Conservation (phyloP, 2,113 vertebrate genomes). For the Tyrannus savana region DNA sequence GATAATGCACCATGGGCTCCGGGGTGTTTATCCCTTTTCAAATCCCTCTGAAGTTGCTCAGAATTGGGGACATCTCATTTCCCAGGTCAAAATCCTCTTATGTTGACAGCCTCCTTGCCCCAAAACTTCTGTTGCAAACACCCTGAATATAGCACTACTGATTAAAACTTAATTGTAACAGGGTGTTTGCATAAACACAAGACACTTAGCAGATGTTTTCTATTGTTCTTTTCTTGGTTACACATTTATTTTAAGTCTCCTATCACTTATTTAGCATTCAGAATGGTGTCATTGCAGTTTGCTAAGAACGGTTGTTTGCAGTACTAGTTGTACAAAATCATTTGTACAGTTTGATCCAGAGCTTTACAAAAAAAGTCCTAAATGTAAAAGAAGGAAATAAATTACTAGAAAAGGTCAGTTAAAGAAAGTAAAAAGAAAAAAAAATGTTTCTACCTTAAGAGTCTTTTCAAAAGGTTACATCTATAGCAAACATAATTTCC, state of each 20-base stretch:
- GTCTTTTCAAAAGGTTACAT: neutral
- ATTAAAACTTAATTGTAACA: neutral
- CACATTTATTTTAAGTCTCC: neutral
- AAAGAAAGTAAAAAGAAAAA: neutral
- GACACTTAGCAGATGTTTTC: neutral
- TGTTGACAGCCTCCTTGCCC: neutral
- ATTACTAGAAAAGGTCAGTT: neutral
- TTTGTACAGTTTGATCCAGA: neutral
- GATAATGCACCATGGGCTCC: neutral
- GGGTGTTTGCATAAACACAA: neutral
- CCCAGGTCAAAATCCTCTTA: neutral
- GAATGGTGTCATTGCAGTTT: neutral
- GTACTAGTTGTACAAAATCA: neutral
- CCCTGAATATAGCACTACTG: neutral
- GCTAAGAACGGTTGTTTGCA: neutral
- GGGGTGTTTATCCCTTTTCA: neutral
- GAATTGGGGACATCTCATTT: neutral
- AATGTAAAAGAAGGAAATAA: neutral
- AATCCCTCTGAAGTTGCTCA: neutral
- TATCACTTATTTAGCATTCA: neutral
- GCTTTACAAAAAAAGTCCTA: neutral
- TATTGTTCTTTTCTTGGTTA: slow-evolving; percentile 13
- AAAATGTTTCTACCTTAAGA: neutral
- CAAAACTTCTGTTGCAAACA: neutral
- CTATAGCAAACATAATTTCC: neutral